Evolutionary conservation across 2,113 vertebrate genomes (phyloP), one percentile per base, ranked within the genome.

Genomic region (Typhlomys cinereus): DNA sequence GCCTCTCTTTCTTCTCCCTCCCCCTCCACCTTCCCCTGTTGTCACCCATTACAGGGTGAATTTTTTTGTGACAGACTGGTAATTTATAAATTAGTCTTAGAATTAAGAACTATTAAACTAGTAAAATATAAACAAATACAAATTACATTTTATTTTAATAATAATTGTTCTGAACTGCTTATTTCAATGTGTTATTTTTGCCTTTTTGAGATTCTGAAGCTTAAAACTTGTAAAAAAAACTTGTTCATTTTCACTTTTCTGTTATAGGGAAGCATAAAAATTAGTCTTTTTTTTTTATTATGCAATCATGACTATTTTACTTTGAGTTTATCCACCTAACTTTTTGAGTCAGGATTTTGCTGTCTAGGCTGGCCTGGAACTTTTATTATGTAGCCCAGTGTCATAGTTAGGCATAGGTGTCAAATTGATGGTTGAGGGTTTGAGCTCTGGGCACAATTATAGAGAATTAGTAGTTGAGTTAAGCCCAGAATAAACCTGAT

Each of bases 141-240:
- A 57, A 80, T 34, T 69, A 41, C 36, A 46, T 25, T 80, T 85
- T 41, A 23, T 23, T 86, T 25, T 84, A 92, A 82, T 52, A 76
- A 57, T 29, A 75, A 34, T 18, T 84, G 5, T 25, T 61, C 15
- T 59, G 23, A 59, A 17, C 62, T n/a, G 2, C 20, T 59, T 85
- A 27, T 64, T 90, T 70, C 74, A 62, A n/a, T 74, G 34, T 44
- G 59, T 29, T 50, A 78, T 80, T 57, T 86, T 84, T 70, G 54
- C 25, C 20, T 79, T 64, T 59, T 50, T 39, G 39, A 57, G 11
- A 86, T 91, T 67, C 1, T 5, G 7, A 74, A 79, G 14, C 69
- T 89, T 89, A 89, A 95, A 91, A 92, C 64, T 34, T 92, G 2
- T 54, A 41, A 82, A 67, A 48, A 67, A 91, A 94, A 67, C 4